Evolutionary conservation across 2,113 vertebrate genomes (phyloP).

Genomic region (Dissostichus mawsoni): DNA sequence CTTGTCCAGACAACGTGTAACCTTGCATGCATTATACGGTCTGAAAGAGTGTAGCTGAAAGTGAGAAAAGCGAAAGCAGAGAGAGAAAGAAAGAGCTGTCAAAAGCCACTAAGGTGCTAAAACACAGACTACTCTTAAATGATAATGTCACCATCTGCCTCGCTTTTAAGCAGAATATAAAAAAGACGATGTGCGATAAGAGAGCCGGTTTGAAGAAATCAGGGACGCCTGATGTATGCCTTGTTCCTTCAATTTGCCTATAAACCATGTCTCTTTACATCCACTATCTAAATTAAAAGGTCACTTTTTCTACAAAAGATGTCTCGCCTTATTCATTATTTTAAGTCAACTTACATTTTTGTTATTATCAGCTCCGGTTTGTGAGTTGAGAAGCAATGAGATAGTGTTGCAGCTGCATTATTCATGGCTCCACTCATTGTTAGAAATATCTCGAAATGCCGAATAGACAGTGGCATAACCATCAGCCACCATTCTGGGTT

Average conservation of each 20-base stretch:
- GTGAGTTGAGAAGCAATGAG: constrained; percentile 35
- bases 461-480: constrained; percentile 9
- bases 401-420: constrained; percentile 36
- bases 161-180: constrained; percentile 45
- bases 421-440: constrained; percentile 31
- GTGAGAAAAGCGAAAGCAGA: constrained; percentile 43
- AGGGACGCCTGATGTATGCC: constrained; percentile 10
- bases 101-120: constrained; percentile 65
- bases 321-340: constrained; percentile 53
- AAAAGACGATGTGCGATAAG: constrained; percentile 49
- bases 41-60: constrained; percentile 65
- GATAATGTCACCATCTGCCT: constrained; percentile 70
- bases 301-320: constrained; percentile 54
- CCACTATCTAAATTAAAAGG: constrained; percentile 58
- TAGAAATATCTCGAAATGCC: constrained; percentile 18
- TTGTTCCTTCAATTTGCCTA: constrained; percentile 13
- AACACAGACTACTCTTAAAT: constrained; percentile 64
- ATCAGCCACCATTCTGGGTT: neutral
- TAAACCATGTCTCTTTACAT: constrained; percentile 36
- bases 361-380: constrained; percentile 28
- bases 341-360: constrained; percentile 38
- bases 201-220: constrained; percentile 23
- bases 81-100: constrained; percentile 62
- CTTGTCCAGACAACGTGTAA: constrained; percentile 69
- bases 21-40: constrained; percentile 74